These are phyloP conservation scores for Frankliniella intonsa DNA, from an alignment of 2,888 invertebrate genomes.

Conservation along the genomic window DNA sequence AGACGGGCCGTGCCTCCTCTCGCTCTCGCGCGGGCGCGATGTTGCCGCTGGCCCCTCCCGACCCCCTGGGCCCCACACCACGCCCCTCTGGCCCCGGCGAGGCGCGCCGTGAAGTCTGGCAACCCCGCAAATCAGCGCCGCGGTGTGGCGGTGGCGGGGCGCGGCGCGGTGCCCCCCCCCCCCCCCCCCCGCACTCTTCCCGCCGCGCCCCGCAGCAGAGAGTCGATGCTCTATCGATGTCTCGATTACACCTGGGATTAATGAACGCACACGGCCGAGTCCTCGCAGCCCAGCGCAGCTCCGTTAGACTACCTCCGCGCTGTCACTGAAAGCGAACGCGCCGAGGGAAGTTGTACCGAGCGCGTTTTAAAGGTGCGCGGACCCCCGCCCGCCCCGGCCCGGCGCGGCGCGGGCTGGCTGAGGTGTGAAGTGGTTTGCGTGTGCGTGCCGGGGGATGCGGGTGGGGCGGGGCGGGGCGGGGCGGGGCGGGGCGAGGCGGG, in stretches of 20 bases:
- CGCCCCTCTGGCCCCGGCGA: neutral
- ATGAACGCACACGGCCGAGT: neutral
- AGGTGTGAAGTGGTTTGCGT: too few relatives aligned
- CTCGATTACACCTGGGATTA: conserved; percentile 17
- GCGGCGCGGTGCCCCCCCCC: neutral
- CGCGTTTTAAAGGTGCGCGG: too few relatives aligned
- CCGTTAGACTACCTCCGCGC: neutral
- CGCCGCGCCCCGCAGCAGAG: neutral
- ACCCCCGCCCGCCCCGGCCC: too few relatives aligned
- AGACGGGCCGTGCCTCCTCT: neutral
- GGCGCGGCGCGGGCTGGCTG: too few relatives aligned
- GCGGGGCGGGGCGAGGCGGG: neutral
- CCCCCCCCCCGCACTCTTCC: too few relatives aligned
- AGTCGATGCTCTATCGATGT: conserved; percentile 10
- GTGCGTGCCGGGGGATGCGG: too few relatives aligned
- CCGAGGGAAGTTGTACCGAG: too few relatives aligned
- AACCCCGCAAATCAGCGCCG: conserved; percentile 33
- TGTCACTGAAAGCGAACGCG: too few relatives aligned
- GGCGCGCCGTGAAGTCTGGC: conserved; percentile 15
- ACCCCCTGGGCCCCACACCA: neutral
- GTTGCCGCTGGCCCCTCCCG: conserved; percentile 8
- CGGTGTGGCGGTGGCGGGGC: neutral
- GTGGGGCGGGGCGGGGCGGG: too few relatives aligned
- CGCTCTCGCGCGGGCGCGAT: neutral
- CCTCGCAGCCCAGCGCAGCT: neutral